Evolutionary conservation across 2,797 vertebrate genomes (phyloP).

Genomic region (Cichlasoma orientale): DNA sequence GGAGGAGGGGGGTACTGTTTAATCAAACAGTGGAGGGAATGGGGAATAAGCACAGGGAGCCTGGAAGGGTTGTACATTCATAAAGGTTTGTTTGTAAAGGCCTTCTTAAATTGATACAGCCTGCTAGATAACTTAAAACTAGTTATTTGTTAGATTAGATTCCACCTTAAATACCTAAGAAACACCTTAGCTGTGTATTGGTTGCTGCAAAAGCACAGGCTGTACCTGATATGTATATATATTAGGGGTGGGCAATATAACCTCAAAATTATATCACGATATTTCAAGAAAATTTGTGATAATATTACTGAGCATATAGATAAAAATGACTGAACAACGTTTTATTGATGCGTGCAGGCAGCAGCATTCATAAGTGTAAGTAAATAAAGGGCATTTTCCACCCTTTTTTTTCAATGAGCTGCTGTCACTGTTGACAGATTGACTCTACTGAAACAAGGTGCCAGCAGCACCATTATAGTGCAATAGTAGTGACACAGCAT

Average conservation of each 20-base stretch:
- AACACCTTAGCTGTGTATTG: background rate
- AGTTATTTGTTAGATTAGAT: background rate
- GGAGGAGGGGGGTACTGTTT: conserved; percentile 62
- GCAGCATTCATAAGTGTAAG: background rate
- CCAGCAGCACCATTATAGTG: background rate
- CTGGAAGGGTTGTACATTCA: conserved; percentile 20
- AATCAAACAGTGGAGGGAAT: conserved; percentile 66
- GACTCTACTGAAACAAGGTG: background rate
- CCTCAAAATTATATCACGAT: background rate
- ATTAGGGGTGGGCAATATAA: background rate
- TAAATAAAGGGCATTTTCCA: background rate
- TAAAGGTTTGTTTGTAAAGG: conserved; percentile 26
- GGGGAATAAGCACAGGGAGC: conserved; percentile 32
- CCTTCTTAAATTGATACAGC: conserved; percentile 8
- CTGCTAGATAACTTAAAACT: background rate
- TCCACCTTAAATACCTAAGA: background rate
- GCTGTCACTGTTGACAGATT: background rate
- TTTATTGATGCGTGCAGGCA: background rate
- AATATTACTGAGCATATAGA: background rate
- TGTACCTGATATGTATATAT: background rate
- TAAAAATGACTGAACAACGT: too few relatives aligned
- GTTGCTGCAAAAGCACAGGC: background rate
- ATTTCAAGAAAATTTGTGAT: background rate
- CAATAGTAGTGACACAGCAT: background rate
- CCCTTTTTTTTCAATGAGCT: background rate